Evolutionary conservation across 2,797 vertebrate genomes (phyloP), one percentile per base, ranked within the genome.

Genomic region (Lophura swinhoii): DNA sequence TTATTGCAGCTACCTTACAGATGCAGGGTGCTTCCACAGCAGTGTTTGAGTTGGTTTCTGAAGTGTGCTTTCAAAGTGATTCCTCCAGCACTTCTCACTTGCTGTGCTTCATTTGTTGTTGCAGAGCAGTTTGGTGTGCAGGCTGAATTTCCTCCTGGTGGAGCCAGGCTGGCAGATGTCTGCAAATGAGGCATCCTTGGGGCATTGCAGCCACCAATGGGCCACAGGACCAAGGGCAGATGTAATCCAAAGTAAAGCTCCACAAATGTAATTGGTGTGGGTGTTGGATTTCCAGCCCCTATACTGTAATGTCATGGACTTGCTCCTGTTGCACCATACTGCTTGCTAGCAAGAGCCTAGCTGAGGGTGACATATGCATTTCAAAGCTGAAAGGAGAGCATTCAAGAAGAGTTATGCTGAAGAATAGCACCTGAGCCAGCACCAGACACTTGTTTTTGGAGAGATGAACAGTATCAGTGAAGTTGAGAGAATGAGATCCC

Each of bases 151-250:
- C 17, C 51, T 60, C 68, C 8, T 24, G 20, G 44, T 20, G 71
- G 17, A 2, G 2, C 26, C 59, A 14, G n/a, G n/a, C 35, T 31
- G 13, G 10, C 7, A 53, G 44, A 11, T 31, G 66, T 20, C 24
- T 1, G 1, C 13, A 14, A 14, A 3, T 0, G 43, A 37, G 41
- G n/a, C 26, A 55, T 24, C 26, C 11, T 15, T 74, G n/a, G 3
- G 13, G n/a, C 39, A 18, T 2, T 2, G 29, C 58, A 62, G 0
- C 46, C 18, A 21, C 60, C 31, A 33, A n/a, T 37, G 2, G 5
- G 28, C 24, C 41, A 8, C 0, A 0, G 31, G 35, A 24, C 31
- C 12, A 56, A 53, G 10, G 29, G 37, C 53, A 44, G 28, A 22
- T 6, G 10, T 2, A 35, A 68, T 10, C 46, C 69, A 56, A 43